Evolutionary conservation across 1,140 invertebrate genomes (phyloP).

Genomic region (Halesus radiatus): DNA sequence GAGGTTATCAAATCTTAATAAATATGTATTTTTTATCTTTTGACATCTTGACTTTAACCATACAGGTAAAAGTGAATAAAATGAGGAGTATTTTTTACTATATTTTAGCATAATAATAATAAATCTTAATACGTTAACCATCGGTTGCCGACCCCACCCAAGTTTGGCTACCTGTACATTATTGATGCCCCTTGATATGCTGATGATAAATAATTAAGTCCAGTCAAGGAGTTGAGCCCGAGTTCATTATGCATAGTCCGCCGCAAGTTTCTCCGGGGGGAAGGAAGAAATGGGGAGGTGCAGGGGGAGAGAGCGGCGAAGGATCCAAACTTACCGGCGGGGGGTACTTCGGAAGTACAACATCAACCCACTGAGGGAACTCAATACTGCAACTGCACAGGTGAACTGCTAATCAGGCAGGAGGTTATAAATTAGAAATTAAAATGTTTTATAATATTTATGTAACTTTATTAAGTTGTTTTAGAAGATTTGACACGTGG

Average conservation of each 20-base stretch:
- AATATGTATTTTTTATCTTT: too few species aligned
- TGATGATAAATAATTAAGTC: constrained; percentile 58
- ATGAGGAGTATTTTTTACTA: too few species aligned
- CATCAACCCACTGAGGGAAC: constrained; percentile 26
- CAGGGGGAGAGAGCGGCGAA: background rate
- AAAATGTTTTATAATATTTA: too few species aligned
- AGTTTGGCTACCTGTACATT: constrained; percentile 56
- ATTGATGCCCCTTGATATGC: constrained; percentile 58
- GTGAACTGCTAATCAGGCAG: background rate
- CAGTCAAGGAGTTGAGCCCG: constrained; percentile 57
- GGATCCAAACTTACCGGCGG: too few species aligned
- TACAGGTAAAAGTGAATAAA: too few species aligned
- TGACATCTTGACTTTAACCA: too few species aligned
- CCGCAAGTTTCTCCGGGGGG: constrained; percentile 51
- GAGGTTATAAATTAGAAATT: too few species aligned
- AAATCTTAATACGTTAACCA: background rate
- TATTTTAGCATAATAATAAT: too few species aligned
- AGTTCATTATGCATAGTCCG: constrained; percentile 57
- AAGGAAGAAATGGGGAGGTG: background rate
- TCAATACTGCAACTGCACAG: constrained; percentile 7
- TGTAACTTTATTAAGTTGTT: too few species aligned
- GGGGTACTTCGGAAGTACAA: background rate
- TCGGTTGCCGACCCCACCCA: constrained; percentile 39
- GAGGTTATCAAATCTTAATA: too few species aligned
- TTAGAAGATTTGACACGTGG: too few species aligned